A percentile compares a stretch with the other conserved stretches of the same genome.
These are phyloP conservation scores for Drosophila melanosoma DNA, from an alignment of 2,888 invertebrate genomes.

Conservation along the genomic window DNA sequence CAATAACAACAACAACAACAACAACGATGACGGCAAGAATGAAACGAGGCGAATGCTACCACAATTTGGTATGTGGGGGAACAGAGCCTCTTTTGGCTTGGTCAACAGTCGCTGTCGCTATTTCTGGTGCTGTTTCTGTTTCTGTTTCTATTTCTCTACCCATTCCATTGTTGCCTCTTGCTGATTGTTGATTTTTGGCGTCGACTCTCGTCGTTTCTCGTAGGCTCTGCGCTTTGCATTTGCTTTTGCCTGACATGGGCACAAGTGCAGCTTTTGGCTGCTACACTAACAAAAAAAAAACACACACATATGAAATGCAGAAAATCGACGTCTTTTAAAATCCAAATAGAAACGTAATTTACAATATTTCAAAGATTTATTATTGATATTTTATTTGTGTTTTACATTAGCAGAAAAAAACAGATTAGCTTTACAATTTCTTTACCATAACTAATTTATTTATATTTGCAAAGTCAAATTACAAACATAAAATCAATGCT, in stretches of 20 bases:
- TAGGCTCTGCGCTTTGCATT: constrained; percentile 55
- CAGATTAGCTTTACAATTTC: not conserved
- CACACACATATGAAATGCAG: no score
- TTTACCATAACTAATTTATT: not conserved
- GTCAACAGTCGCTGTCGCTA: constrained; percentile 42
- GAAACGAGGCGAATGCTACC: constrained; percentile 61
- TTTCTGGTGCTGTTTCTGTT: constrained; percentile 13
- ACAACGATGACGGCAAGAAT: constrained; percentile 64
- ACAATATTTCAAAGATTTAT: not conserved
- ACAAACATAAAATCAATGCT: not conserved
- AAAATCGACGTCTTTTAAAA: no score
- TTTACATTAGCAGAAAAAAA: no score
- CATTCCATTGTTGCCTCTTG: constrained; percentile 17
- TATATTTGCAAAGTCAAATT: not conserved
- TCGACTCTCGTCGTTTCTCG: constrained; percentile 57
- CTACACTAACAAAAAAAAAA: constrained; percentile 2
- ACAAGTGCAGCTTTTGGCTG: constrained; percentile 66
- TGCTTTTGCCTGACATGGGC: constrained; percentile 60
- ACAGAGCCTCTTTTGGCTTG: constrained; percentile 53
- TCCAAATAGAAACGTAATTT: not conserved
- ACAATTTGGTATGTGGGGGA: constrained; percentile 14
- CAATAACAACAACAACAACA: constrained; percentile 59
- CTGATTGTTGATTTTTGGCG: constrained; percentile 71
- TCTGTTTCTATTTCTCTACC: constrained; percentile 1
- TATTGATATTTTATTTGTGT: no score